Conservation (phyloP, 2,797 vertebrate species). For the Xiphorhynchus erythropygius region DNA sequence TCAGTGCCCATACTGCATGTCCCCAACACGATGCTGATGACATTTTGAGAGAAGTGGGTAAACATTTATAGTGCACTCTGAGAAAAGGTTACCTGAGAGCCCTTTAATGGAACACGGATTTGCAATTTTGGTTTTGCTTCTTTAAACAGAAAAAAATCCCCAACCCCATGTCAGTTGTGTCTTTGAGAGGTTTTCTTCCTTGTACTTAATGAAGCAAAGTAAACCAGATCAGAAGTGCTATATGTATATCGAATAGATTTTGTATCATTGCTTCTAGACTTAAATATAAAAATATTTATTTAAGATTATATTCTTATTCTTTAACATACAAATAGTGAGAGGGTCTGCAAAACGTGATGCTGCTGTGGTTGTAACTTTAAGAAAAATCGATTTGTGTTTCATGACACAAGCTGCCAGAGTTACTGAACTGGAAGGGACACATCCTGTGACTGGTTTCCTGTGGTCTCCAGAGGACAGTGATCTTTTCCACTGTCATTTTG, state of each 20-base stretch:
- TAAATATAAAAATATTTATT: neutral
- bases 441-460: slow-evolving; percentile 48
- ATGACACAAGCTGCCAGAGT: neutral
- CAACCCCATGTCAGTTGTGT: neutral
- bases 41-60: slow-evolving; percentile 25
- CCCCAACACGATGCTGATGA: neutral
- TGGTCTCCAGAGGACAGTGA: neutral
- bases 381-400: neutral
- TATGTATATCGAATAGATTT: neutral
- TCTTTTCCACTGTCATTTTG: slow-evolving; percentile 43
- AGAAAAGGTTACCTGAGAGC: slow-evolving; percentile 37
- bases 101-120: neutral
- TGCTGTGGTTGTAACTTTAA: neutral
- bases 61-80: slow-evolving; percentile 3
- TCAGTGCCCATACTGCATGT: neutral
- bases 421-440: neutral
- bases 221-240: neutral
- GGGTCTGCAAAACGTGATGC: neutral
- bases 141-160: neutral
- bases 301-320: neutral
- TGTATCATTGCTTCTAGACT: neutral
- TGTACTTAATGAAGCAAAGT: neutral
- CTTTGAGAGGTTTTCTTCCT: neutral
- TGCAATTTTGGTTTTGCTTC: neutral
- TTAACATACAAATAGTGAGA: neutral